Evolutionary conservation across 2,113 vertebrate species (phyloP).

Genomic region (Eonycteris spelaea): DNA sequence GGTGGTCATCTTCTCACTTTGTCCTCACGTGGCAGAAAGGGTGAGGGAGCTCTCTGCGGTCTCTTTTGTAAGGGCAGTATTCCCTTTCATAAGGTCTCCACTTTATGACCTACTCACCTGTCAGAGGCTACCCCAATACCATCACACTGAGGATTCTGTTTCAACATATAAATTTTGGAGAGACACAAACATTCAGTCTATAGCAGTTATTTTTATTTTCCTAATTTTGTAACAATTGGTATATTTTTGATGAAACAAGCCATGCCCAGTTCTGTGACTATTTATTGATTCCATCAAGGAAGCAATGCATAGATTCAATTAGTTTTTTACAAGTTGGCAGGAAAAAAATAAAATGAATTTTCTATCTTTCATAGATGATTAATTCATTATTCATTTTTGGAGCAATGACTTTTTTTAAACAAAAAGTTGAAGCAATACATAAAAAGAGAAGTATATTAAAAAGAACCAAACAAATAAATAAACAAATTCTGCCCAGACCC

Average conservation of each 20-base stretch:
- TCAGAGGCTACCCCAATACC: neutral
- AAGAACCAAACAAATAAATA: neutral
- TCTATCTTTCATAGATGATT: neutral
- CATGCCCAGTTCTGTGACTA: neutral
- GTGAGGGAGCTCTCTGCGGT: neutral
- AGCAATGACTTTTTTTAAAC: neutral
- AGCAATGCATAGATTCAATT: neutral
- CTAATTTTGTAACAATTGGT: neutral
- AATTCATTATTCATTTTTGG: neutral
- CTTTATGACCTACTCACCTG: neutral
- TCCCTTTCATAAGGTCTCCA: neutral
- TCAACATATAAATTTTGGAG: neutral
- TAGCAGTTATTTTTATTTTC: slow-evolving; percentile 12
- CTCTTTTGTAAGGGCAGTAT: neutral
- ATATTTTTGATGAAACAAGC: neutral
- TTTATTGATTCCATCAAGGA: neutral
- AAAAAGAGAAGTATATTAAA: neutral
- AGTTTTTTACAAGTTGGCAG: neutral
- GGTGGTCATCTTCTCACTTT: neutral
- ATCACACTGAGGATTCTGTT: neutral
- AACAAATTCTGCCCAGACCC: neutral
- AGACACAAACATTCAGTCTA: neutral
- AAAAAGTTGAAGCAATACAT: neutral
- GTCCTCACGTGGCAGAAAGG: neutral
- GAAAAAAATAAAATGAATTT: neutral